Conservation (phyloP, 2,888 invertebrate genomes). For the Rugalucina vietnamica region DNA sequence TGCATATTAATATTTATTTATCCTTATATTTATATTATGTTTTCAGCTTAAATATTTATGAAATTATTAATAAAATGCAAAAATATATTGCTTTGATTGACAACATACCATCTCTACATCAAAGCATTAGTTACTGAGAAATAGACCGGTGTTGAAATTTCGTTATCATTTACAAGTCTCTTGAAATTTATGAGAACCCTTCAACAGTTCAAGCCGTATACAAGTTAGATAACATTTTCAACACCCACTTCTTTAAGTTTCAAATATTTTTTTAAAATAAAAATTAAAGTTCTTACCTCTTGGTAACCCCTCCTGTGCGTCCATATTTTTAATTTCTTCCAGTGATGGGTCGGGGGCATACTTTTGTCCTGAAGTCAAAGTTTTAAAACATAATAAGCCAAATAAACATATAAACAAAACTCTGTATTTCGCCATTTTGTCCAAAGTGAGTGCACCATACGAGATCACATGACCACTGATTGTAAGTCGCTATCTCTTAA, state of each 20-base stretch:
- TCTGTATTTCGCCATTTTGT: slow-evolving; percentile 48
- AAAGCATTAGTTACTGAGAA: no score
- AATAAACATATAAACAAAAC: slow-evolving; percentile 13
- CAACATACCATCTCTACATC: no score
- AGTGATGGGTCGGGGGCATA: slow-evolving; percentile 20
- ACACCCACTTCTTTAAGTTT: background rate
- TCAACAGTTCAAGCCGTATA: no score
- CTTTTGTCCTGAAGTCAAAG: background rate
- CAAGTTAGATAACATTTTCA: no score
- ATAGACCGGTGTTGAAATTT: no score
- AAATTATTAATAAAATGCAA: no score
- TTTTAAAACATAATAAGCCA: slow-evolving; percentile 27
- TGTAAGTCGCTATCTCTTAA: slow-evolving; percentile 31
- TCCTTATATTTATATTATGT: no score
- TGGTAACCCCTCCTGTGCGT: slow-evolving; percentile 35
- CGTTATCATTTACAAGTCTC: no score
- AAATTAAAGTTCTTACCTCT: background rate
- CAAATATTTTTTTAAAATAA: background rate
- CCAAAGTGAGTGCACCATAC: slow-evolving; percentile 17
- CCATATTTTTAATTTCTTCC: slow-evolving; percentile 34
- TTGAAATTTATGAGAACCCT: no score
- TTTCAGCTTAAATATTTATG: no score
- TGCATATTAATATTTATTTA: no score
- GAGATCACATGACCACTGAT: slow-evolving; percentile 35
- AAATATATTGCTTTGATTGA: no score